Percentiles rank a stretch among this genome's conserved stretches.
Evolutionary conservation across 1,140 invertebrate genomes (phyloP).

Genomic region (Eciton burchellii): DNA sequence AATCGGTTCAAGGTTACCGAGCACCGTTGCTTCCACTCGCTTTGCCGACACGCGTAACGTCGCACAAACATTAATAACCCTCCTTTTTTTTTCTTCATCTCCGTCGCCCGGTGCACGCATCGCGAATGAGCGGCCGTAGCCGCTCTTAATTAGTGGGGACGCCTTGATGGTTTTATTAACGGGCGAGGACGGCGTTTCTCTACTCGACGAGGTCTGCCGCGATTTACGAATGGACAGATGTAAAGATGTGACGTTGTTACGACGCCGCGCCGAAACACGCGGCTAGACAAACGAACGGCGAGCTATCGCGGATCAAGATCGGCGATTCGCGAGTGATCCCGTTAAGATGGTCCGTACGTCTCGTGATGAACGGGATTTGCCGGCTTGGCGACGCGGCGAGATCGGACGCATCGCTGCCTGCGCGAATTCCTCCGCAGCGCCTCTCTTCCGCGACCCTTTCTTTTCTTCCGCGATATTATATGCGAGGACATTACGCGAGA

Average conservation of each 20-base stretch:
- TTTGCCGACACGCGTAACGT: neutral
- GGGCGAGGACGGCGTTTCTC: neutral
- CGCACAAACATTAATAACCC: constrained; percentile 9
- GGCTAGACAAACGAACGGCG: neutral
- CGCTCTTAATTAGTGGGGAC: constrained; percentile 29
- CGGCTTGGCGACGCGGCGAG: neutral
- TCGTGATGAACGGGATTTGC: constrained; percentile 5
- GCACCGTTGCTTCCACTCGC: constrained; percentile 64
- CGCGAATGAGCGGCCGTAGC: neutral
- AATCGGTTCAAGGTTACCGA: constrained; percentile 75
- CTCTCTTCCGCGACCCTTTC: no score
- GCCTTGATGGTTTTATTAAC: constrained; percentile 1
- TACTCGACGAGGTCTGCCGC: neutral
- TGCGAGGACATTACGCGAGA: no score
- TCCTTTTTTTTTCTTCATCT: constrained; percentile 36
- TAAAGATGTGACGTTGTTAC: neutral
- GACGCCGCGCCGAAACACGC: constrained; percentile 4
- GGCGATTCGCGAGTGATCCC: constrained; percentile 28
- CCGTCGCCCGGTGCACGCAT: neutral
- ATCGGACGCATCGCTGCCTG: neutral
- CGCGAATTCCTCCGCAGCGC: neutral
- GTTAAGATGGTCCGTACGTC: constrained; percentile 36
- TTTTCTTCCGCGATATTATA: no score
- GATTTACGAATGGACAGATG: constrained; percentile 7
- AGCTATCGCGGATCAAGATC: constrained; percentile 30